Base-by-base conservation (phyloP, 2,113 vertebrate species). In the Abramis brama region DNA sequence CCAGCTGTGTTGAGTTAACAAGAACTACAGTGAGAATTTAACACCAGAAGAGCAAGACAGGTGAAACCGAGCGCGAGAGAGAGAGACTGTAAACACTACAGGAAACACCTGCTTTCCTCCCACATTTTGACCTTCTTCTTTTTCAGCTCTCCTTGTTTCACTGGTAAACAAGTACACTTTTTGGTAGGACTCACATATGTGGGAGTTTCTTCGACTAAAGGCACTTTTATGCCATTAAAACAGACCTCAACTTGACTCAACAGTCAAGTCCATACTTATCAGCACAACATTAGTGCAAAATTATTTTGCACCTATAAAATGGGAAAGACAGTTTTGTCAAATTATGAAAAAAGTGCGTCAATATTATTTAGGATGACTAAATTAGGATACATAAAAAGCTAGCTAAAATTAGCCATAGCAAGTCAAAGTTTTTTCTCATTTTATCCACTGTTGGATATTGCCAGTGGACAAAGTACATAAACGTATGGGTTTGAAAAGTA, bases 41-140 rank as follows among this genome's bases (percentile, higher is more conserved):
- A 81, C 59, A 64, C 59, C 59, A 64, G 59, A 79, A 79, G 36
- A 9, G 27, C 21, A 59, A 59, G 52, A 79, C 52, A 79, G 77
- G 57, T 25, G 57, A 75, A 50, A 75, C 6, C 1, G 6, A 50
- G 19, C 8, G 7, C 11, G 21, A 10, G 23, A 60, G 57, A 60
- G 71, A 39, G 36, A 39, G 59, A 81, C 78, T 45, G 36, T 79
- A 62, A 80, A 80, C 79, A 64, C 21, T 33, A 17, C 50, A 84
- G 86, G 76, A 84, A 84, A 60, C 82, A 82, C 39, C 79, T 81
- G 79, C 59, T 79, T 76, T 73, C 8, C 82, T 85, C 55, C 13
- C 6, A 33, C 33, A 64, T 13, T 55, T 85, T 23, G n/a, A 45
- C 30, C 90, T 43, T 55, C 78, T 76, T 89, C 86, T 62, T 23